These are phyloP conservation scores for Abscondita cerata DNA, from an alignment of 2,888 invertebrate genomes.

Conservation along the genomic window DNA sequence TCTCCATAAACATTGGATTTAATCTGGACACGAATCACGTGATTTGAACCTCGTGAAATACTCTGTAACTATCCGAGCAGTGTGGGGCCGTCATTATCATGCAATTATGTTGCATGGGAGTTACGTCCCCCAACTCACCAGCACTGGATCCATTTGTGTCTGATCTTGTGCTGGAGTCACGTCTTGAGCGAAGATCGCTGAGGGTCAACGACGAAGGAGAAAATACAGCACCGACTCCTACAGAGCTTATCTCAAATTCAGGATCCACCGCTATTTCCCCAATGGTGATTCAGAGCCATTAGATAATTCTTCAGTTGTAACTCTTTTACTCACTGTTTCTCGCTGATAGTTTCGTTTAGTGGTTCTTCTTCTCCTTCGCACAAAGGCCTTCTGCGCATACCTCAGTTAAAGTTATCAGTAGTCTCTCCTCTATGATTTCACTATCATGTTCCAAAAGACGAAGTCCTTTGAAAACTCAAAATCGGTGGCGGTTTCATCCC, in stretches of 20 bases:
- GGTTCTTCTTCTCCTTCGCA: slow-evolving; percentile 78
- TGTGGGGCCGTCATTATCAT: too few relatives aligned
- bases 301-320: slow-evolving; percentile 78
- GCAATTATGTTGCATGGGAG: too few relatives aligned
- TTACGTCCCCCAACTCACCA: too few relatives aligned
- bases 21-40: too few relatives aligned
- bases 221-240: slow-evolving; percentile 62
- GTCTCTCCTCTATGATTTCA: slow-evolving; percentile 88
- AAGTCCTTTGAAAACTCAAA: slow-evolving; percentile 98
- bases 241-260: slow-evolving; percentile 62
- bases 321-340: slow-evolving; percentile 68
- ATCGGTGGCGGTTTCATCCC: slow-evolving; percentile 81
- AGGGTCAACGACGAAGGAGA: slow-evolving; percentile 70
- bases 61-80: too few relatives aligned
- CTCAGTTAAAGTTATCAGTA: slow-evolving; percentile 93
- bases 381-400: slow-evolving; percentile 84
- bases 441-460: slow-evolving; percentile 98
- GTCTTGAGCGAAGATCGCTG: slow-evolving; percentile 66
- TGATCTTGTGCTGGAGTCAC: slow-evolving; percentile 71
- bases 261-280: slow-evolving; percentile 72
- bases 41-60: too few relatives aligned
- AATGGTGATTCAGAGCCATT: slow-evolving; percentile 84
- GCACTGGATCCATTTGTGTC: too few relatives aligned
- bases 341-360: slow-evolving; percentile 72
- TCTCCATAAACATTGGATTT: too few relatives aligned